Base-by-base conservation (phyloP, 1,140 invertebrate genomes). In the Orussus abietinus region DNA sequence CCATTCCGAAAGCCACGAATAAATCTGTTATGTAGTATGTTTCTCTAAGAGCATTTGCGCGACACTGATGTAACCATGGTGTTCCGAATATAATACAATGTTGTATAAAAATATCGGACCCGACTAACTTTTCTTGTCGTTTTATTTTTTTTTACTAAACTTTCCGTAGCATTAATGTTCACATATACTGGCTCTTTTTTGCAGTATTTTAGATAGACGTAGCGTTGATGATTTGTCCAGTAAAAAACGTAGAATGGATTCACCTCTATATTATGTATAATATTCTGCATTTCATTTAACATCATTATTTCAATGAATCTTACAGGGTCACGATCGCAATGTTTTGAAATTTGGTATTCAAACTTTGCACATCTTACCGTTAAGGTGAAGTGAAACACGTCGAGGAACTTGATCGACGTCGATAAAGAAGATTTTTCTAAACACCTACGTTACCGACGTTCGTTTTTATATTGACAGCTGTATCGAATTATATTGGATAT, bases 81-180 rank as follows among this genome's bases (percentile, higher is more conserved):
- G 12, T 5, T 11, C 11, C 7, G 25, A 19, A 7, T 43, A 12
- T 7, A 53, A 36, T 3, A 49, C 43, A n/a, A n/a, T 7, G 31
- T 33, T 19, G 30, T 53, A 53, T 13, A 53, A 36, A 40, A 46
- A 53, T 9, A 53, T 46, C 12, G 42, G 38, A 18, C 15, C 12
- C 1, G 47, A 53, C 22, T 39, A 25, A 7, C 20, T 25, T 38
- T n/a, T 20, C 28, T 47, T 5, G 11, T 13, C 34, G 30, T 9
- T 10, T 10, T 14, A 12, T 30, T 9, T 40, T 40, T 40, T 14
- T 19, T 4, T 4, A 40, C 17, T 11, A 40, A 1, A 17, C 21
- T 10, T 25, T 45, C 49, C 10, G 41, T 48, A 15, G 45, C 45
- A 44, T 51, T 45, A 3, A 51, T n/a, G 3, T 6, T 18, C 31